Evolutionary conservation across 2,113 vertebrate genomes (phyloP), one percentile per base, ranked within the genome.

Genomic region (Brachyhypopomus gauderio): DNA sequence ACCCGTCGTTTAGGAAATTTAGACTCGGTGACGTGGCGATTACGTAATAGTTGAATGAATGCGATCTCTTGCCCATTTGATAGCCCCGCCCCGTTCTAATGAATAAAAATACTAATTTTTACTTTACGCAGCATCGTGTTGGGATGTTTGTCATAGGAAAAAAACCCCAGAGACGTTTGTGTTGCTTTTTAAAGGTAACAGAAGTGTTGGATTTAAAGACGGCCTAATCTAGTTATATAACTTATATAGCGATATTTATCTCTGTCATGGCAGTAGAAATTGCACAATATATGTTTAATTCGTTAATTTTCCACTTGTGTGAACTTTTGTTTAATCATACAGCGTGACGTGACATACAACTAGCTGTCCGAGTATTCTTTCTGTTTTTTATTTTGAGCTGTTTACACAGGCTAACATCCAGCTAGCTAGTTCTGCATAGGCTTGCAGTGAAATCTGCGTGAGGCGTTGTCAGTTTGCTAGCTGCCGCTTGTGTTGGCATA

Each of bases 51-150:
- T 67, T 17, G 34, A 67, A 16, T 5, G 27, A 34, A 19, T 17
- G n/a, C 22, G 19, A 5, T 41, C 20, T 41, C 17, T 1, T 38
- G 16, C 19, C 14, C 34, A 14, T 69, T 17, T n/a, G 66, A 70
- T 20, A 70, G 20, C 66, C 66, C 36, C 66, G 66, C 66, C 66
- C 36, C 19, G 19, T 70, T 70, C n/a, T n/a, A n/a, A 41, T 20
- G 38, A 38, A 0, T 11, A 6, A 69, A 4, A 9, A 38, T 70
- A 70, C 66, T 70, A 34, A 70, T n/a, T 52, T 52, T 20, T 20
- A 41, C 1, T 41, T 38, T 34, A 6, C 5, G 27, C 30, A 19
- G 30, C 64, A 20, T 5, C 66, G 66, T 7, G 66, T 41, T 20
- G 19, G 6, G 27, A 30, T 66, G 63, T 66, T n/a, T 70, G 34